These are phyloP conservation scores for Sinohyriopsis cumingii DNA, from an alignment of 2,888 invertebrate species.

Conservation along the genomic window DNA sequence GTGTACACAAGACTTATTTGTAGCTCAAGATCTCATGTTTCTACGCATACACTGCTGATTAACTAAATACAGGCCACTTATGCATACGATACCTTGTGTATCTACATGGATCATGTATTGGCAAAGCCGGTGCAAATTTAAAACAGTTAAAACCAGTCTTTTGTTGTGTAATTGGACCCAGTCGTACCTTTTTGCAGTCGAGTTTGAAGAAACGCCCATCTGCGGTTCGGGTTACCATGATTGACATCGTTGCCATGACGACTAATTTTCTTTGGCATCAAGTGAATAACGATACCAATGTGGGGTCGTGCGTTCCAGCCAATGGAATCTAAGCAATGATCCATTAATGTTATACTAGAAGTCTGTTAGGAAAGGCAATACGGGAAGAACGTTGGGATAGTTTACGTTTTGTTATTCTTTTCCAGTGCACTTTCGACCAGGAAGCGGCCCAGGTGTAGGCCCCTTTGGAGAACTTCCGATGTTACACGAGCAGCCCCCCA, in stretches of 20 bases:
- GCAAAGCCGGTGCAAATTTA: neutral
- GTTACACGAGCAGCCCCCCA: conserved; percentile 64
- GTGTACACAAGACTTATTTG: too few relatives aligned
- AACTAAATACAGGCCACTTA: too few relatives aligned
- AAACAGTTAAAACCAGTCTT: conserved; percentile 35
- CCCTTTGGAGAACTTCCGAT: conserved; percentile 55
- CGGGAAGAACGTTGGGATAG: neutral
- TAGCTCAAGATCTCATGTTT: too few relatives aligned
- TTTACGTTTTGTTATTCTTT: conserved; percentile 44
- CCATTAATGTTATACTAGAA: conserved; percentile 31
- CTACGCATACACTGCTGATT: too few relatives aligned
- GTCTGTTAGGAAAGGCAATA: neutral
- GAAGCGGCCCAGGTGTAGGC: conserved; percentile 58
- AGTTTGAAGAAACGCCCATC: conserved; percentile 44
- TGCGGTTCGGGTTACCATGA: conserved; percentile 60
- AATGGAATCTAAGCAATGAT: conserved; percentile 49
- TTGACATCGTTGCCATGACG: conserved; percentile 64
- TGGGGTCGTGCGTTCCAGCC: conserved; percentile 56
- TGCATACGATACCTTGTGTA: too few relatives aligned
- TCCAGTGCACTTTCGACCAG: conserved; percentile 61
- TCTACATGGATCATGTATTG: neutral
- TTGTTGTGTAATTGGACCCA: conserved; percentile 38
- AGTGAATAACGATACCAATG: conserved; percentile 59
- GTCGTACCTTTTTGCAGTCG: conserved; percentile 21
- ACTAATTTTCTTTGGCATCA: conserved; percentile 63